Conservation (phyloP, 2,113 vertebrate species). For the Balaeniceps rex region DNA sequence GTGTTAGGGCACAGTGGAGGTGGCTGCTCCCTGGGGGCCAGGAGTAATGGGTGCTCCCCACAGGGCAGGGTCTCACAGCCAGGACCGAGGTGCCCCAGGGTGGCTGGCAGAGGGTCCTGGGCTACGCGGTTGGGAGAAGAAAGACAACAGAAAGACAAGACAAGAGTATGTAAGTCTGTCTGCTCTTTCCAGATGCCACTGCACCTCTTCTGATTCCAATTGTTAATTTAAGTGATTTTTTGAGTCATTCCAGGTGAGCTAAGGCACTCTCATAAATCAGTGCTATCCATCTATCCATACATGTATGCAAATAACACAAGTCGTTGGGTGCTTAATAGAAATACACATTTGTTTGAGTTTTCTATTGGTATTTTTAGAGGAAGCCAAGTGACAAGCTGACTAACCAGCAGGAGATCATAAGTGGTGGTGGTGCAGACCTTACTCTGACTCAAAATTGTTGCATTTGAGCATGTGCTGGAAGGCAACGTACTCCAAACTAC, state of each 20-base stretch:
- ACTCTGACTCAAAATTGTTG: not conserved
- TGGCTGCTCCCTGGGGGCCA: not conserved
- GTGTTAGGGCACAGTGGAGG: not conserved
- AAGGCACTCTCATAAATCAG: not conserved
- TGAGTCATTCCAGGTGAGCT: not conserved
- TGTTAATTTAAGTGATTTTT: not conserved
- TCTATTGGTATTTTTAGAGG: not conserved
- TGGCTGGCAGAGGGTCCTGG: not conserved
- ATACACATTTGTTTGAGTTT: not conserved
- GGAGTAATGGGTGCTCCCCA: not conserved
- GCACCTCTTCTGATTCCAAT: not conserved
- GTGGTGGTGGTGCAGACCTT: not conserved
- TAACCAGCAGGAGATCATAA: not conserved
- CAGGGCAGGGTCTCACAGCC: not conserved
- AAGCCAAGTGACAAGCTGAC: not conserved
- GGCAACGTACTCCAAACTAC: not conserved
- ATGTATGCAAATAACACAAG: not conserved
- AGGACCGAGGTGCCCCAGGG: not conserved
- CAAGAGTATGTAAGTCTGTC: not conserved
- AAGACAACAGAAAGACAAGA: not conserved
- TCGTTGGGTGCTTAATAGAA: not conserved
- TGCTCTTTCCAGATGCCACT: not conserved
- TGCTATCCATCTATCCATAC: not conserved
- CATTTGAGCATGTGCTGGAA: not conserved
- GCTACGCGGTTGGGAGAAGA: fast-evolving